Evolutionary conservation across 2,888 invertebrate genomes (phyloP).

Genomic region (Melipona beecheii): DNA sequence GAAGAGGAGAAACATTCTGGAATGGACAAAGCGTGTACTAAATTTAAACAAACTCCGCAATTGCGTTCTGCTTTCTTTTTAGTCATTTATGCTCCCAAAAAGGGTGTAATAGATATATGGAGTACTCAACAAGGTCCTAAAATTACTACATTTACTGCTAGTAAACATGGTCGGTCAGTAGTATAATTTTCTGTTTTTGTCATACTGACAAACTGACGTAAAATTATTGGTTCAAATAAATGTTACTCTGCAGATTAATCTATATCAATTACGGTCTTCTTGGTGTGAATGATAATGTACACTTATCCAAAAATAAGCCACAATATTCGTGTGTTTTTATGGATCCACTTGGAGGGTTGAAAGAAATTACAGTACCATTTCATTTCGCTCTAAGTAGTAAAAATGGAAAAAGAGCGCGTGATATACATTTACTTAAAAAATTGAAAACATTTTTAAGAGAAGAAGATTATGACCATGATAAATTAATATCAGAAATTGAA

Average conservation of each 20-base stretch:
- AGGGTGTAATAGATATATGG: slow-evolving; percentile 97
- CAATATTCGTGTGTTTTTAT: slow-evolving; percentile 91
- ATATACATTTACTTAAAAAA: slow-evolving; percentile 93
- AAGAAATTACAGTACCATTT: slow-evolving; percentile 94
- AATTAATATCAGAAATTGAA: slow-evolving; percentile 85
- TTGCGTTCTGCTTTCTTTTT: slow-evolving; percentile 91
- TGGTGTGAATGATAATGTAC: slow-evolving; percentile 87
- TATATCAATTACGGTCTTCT: slow-evolving; percentile 93
- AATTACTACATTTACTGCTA: slow-evolving; percentile 95
- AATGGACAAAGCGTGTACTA: slow-evolving; percentile 56
- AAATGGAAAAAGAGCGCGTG: slow-evolving; percentile 94
- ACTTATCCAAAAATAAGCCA: slow-evolving; percentile 85
- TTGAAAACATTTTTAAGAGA: slow-evolving; percentile 89
- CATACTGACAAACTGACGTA: not conserved
- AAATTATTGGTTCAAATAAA: not conserved
- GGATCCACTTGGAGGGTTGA: slow-evolving; percentile 92
- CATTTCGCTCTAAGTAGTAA: slow-evolving; percentile 95
- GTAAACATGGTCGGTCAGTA: slow-evolving; percentile 89
- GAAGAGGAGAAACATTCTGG: slow-evolving; percentile 86
- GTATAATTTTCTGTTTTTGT: slow-evolving; percentile 1
- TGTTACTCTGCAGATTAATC: slow-evolving; percentile 85
- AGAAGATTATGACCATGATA: slow-evolving; percentile 85
- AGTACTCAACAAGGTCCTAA: slow-evolving; percentile 94
- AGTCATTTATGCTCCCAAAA: slow-evolving; percentile 96
- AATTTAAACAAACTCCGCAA: slow-evolving; percentile 70